These are phyloP conservation scores for Lagocephalus sceleratus DNA, from an alignment of 2,797 vertebrate genomes.

Conservation along the genomic window DNA sequence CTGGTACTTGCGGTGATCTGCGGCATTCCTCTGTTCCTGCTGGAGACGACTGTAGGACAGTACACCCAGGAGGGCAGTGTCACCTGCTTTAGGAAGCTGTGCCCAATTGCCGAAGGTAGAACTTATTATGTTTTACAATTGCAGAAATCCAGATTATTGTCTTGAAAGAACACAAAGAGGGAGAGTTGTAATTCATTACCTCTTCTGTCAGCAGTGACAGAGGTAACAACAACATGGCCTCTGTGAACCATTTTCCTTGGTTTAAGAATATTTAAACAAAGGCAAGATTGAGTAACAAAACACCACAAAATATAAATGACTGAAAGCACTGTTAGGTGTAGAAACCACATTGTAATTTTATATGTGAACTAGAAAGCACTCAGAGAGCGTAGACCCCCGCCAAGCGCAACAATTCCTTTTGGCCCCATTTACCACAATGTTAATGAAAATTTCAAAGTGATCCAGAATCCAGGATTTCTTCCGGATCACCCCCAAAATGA, in stretches of 20 bases:
- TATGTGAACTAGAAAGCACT: no score
- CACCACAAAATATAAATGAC: no score
- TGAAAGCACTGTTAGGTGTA: no score
- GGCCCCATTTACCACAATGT: no score
- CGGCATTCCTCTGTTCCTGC: constrained; percentile 72
- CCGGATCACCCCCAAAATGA: no score
- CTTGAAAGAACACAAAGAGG: neutral
- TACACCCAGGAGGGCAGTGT: constrained; percentile 71
- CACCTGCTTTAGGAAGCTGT: constrained; percentile 75
- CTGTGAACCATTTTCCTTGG: neutral
- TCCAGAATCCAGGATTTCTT: no score
- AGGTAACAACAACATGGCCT: neutral
- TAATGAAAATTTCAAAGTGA: no score
- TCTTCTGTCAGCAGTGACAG: neutral
- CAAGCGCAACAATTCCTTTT: no score
- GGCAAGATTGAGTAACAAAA: neutral
- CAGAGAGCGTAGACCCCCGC: no score
- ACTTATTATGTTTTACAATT: neutral
- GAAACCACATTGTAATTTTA: no score
- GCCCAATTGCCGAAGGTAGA: constrained; percentile 72
- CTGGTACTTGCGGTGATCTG: constrained; percentile 72
- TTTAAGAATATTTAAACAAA: neutral
- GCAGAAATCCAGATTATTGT: neutral
- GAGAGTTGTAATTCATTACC: neutral
- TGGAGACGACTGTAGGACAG: constrained; percentile 74